Evolutionary conservation across 2,797 vertebrate genomes (phyloP).

Genomic region (Emys orbicularis): DNA sequence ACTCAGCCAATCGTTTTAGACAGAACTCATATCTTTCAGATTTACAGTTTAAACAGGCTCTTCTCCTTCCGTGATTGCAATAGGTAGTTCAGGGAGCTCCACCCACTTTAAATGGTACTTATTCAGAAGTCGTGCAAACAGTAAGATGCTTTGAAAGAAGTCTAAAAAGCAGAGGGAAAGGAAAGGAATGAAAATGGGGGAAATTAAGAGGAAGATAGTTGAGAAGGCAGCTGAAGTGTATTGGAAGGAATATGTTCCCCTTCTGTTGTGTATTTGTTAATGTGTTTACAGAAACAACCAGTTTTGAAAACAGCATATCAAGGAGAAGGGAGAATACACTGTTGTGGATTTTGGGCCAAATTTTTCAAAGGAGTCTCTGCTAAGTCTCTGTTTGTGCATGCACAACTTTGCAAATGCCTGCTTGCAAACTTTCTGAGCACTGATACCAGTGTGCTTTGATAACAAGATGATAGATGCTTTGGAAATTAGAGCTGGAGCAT

Average conservation of each 20-base stretch:
- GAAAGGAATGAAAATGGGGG: not conserved
- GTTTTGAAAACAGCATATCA: not conserved
- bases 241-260: not conserved
- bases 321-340: not conserved
- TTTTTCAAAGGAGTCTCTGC: not conserved
- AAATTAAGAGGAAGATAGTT: not conserved
- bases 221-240: not conserved
- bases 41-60: not conserved
- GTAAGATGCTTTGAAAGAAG: not conserved
- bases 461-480: not conserved
- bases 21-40: not conserved
- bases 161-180: not conserved
- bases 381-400: not conserved
- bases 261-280: not conserved
- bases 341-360: not conserved
- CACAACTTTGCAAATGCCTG: accelerated
- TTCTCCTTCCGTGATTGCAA: not conserved
- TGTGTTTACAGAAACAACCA: not conserved
- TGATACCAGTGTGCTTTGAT: not conserved
- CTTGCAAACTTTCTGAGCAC: not conserved
- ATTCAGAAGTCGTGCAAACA: accelerated
- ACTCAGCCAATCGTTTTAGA: accelerated
- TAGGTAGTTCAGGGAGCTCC: not conserved
- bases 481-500: not conserved
- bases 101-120: not conserved